phyloP scores from a whole-genome alignment of 2,888 invertebrate genomes.

The Apocheima hispidaria region DNA sequence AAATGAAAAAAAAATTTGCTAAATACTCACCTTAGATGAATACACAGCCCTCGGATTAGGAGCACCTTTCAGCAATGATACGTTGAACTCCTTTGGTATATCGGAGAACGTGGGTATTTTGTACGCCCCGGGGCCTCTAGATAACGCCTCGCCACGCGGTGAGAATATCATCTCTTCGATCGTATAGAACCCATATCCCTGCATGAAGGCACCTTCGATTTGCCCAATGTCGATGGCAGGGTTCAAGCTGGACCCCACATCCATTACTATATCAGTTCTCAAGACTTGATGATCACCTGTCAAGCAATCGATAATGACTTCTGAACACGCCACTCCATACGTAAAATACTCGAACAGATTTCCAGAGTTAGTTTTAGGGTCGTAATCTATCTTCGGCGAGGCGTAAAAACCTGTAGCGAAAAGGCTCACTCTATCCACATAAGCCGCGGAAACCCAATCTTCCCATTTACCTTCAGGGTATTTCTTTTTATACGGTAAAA shows the following conservation, averaged over 20 bases:
- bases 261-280: constrained; percentile 95
- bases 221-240: constrained; percentile 97
- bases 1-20: too few species aligned
- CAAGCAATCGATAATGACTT: constrained; percentile 94
- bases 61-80: constrained; percentile 92
- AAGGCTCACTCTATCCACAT: constrained; percentile 88
- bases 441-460: constrained; percentile 91
- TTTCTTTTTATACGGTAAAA: constrained; percentile 88
- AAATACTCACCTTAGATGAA: constrained; percentile 92
- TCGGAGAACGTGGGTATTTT: constrained; percentile 95
- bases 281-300: constrained; percentile 95
- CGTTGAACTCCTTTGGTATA: constrained; percentile 93
- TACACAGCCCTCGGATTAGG: constrained; percentile 94
- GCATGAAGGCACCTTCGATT: constrained; percentile 95
- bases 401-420: constrained; percentile 91
- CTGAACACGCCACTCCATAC: constrained; percentile 92
- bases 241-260: constrained; percentile 94
- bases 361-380: constrained; percentile 88
- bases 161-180: constrained; percentile 93
- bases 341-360: constrained; percentile 91
- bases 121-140: constrained; percentile 93
- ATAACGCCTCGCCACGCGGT: constrained; percentile 89
- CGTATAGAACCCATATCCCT: constrained; percentile 94
- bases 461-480: constrained; percentile 91
- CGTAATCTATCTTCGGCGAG: constrained; percentile 88